These are phyloP conservation scores for Psittacara wagleri DNA, from an alignment of 2,113 vertebrate species.

Conservation along the genomic window DNA sequence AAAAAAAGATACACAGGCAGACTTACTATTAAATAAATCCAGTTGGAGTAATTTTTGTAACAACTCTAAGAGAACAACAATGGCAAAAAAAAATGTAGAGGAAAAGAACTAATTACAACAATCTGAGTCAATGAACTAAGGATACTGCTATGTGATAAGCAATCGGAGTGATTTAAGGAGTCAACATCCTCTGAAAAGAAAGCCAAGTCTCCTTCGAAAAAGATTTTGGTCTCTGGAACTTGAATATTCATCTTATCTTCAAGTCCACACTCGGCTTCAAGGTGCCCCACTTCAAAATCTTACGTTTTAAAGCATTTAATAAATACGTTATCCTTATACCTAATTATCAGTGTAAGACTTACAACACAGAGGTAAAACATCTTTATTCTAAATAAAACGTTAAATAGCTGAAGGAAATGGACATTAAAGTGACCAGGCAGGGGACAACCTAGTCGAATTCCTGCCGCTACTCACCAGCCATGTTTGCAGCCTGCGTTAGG, in stretches of 20 bases:
- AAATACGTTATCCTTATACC: background rate
- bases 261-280: background rate
- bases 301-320: background rate
- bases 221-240: background rate
- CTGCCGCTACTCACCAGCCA: constrained; percentile 83
- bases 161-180: background rate
- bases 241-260: background rate
- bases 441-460: background rate
- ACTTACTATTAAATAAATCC: background rate
- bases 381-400: background rate
- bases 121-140: background rate
- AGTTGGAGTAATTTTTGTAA: background rate
- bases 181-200: background rate
- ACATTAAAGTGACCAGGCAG: background rate
- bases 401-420: background rate
- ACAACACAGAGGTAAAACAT: background rate
- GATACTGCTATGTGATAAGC: background rate
- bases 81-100: background rate
- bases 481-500: constrained; percentile 92
- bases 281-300: background rate
- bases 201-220: background rate
- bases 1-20: background rate
- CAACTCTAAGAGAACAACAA: background rate
- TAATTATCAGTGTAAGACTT: background rate
- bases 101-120: background rate